Evolutionary conservation across 2,113 vertebrate genomes (phyloP).

Genomic region (Neoarius graeffei): DNA sequence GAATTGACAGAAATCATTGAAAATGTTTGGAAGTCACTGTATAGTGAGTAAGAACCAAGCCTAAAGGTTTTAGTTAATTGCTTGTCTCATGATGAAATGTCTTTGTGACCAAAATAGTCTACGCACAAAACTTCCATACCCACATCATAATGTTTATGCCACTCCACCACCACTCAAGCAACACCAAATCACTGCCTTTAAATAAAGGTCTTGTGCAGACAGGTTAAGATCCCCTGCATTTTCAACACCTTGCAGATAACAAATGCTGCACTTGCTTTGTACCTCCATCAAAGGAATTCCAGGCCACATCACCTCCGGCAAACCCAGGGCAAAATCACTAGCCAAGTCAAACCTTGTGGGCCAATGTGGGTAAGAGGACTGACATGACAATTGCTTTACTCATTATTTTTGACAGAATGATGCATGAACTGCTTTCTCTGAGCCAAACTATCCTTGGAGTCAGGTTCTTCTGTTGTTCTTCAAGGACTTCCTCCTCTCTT

Average conservation of each 20-base stretch:
- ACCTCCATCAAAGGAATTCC: constrained; percentile 58
- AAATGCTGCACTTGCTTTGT: constrained; percentile 22
- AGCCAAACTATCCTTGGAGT: neutral
- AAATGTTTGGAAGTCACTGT: neutral
- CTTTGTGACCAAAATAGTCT: neutral
- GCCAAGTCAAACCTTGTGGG: constrained; percentile 53
- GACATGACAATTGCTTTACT: constrained; percentile 11
- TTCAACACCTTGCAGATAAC: constrained; percentile 39
- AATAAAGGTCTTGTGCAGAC: constrained; percentile 51
- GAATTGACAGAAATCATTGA: neutral
- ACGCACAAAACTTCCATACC: neutral
- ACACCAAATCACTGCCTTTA: neutral
- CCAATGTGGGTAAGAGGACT: constrained; percentile 8
- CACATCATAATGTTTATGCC: neutral
- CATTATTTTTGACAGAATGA: constrained; percentile 18
- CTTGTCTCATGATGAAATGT: neutral
- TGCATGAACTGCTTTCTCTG: neutral
- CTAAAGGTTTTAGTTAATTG: neutral
- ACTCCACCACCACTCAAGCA: neutral
- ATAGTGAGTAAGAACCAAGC: neutral
- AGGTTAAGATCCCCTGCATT: constrained; percentile 41
- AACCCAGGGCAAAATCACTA: constrained; percentile 44
- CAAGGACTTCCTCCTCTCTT: neutral
- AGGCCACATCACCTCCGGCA: constrained; percentile 43
- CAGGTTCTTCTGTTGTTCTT: neutral